Evolutionary conservation across 2,888 invertebrate species (phyloP), one percentile per base, ranked within the genome.

Genomic region (Athetis lepigone): DNA sequence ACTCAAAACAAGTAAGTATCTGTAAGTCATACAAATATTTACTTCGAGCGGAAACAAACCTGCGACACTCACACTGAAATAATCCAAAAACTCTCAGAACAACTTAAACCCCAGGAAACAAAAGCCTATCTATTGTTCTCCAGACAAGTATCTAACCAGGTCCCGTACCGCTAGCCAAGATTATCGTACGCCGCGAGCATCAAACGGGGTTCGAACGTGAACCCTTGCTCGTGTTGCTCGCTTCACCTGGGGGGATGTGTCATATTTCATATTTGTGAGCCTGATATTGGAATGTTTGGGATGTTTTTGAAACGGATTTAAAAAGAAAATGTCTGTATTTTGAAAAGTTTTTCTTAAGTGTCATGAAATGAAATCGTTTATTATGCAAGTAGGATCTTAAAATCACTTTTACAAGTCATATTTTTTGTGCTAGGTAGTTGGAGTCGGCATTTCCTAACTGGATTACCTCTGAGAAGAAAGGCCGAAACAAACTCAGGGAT

Each of bases 121-220:
- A 49, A 37, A 42, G 29, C 21, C 8, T n/a, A 18, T 18, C 49
- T 23, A 50, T 75, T 69, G 70, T 60, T 49, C 46, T 47, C 0
- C 4, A 25, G 19, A 33, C 45, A 52, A 51, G 27, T 49, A 46
- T 54, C 36, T 19, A 33, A 61, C 59, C 55, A 51, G 59, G 65
- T 58, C 43, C 55, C 37, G 62, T 68, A 60, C 79, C 81, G 81
- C 68, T 79, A 78, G 27, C 7, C 55, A 40, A 69, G 75, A 70
- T 80, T 63, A 79, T 81, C 70, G 21, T 49, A 52, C 8, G 78
- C 73, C 67, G 3, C 16, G 18, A 73, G 73, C 74, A 47, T 50
- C 67, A 58, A 76, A 74, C 74, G 73, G 73, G 51, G 9, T 16
- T 59, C 59, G 56, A 74, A 57, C 77, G 56, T 65, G 66, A 49